Evolutionary conservation across 2,888 invertebrate species (phyloP).

Genomic region (Endotricha flammealis): DNA sequence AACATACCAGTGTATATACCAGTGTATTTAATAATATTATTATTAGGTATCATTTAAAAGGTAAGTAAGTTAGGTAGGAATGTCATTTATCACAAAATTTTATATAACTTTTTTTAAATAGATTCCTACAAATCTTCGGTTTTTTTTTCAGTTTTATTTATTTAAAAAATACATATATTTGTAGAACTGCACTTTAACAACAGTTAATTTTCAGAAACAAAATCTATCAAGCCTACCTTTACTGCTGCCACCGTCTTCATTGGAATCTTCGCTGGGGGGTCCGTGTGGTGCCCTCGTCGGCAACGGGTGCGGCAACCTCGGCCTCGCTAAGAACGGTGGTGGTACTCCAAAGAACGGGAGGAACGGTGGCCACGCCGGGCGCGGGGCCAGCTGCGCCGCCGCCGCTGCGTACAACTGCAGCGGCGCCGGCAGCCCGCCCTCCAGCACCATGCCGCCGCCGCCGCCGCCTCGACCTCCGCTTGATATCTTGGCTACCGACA

Average conservation of each 20-base stretch:
- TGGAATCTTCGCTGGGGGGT: slow-evolving; percentile 76
- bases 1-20: too few species aligned
- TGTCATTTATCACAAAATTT: too few species aligned
- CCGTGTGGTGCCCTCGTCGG: slow-evolving; percentile 65
- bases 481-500: slow-evolving; percentile 56
- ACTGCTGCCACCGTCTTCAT: slow-evolving; percentile 73
- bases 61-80: too few species aligned
- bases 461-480: slow-evolving; percentile 36
- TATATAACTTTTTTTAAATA: too few species aligned
- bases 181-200: too few species aligned
- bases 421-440: slow-evolving; percentile 83
- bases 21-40: too few species aligned
- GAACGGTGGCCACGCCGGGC: slow-evolving; percentile 80
- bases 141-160: too few species aligned
- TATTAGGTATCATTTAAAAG: too few species aligned
- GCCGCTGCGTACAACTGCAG: slow-evolving; percentile 84
- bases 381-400: slow-evolving; percentile 77
- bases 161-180: too few species aligned
- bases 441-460: slow-evolving; percentile 80
- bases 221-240: slow-evolving; percentile 49
- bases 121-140: too few species aligned
- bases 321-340: slow-evolving; percentile 75
- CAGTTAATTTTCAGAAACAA: too few species aligned
- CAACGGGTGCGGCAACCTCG: slow-evolving; percentile 59
- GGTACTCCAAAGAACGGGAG: slow-evolving; percentile 79